Percentiles rank a stretch among this genome's conserved stretches.
Conservation (phyloP, 2,888 invertebrate species). For the Metallyticus violacea region DNA sequence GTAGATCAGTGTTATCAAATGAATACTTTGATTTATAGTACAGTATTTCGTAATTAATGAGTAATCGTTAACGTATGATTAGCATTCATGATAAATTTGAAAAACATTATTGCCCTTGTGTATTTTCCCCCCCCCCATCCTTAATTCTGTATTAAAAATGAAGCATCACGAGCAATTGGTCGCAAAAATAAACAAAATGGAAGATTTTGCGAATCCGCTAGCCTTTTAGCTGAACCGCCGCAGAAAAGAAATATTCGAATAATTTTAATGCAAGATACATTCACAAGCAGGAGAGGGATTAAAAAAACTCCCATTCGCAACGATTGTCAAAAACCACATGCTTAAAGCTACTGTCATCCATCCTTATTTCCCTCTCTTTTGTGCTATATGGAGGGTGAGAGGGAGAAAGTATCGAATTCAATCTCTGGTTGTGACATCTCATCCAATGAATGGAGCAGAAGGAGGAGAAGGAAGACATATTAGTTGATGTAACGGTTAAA, state of each 20-base stretch:
- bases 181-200: no score
- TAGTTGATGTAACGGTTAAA: constrained; percentile 22
- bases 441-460: constrained; percentile 22
- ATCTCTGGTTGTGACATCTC: constrained; percentile 25
- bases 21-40: no score
- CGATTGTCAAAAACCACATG: background rate
- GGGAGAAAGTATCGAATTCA: constrained; percentile 23
- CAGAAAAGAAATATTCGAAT: background rate
- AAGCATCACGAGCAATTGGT: no score
- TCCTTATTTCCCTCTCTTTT: constrained; percentile 4
- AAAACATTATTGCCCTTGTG: no score
- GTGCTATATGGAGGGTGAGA: background rate
- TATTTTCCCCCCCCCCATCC: no score
- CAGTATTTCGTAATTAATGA: no score
- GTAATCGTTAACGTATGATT: no score
- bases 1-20: no score
- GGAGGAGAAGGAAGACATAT: constrained; percentile 20
- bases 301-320: background rate
- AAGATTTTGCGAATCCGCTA: no score
- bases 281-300: background rate
- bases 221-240: background rate
- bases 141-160: no score
- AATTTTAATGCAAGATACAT: background rate
- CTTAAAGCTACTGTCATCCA: background rate
- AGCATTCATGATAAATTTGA: no score